Percentiles rank a stretch among this genome's conserved stretches.
phyloP scores from a whole-genome alignment of 1,140 invertebrate genomes.

The Drosophila tristis region DNA sequence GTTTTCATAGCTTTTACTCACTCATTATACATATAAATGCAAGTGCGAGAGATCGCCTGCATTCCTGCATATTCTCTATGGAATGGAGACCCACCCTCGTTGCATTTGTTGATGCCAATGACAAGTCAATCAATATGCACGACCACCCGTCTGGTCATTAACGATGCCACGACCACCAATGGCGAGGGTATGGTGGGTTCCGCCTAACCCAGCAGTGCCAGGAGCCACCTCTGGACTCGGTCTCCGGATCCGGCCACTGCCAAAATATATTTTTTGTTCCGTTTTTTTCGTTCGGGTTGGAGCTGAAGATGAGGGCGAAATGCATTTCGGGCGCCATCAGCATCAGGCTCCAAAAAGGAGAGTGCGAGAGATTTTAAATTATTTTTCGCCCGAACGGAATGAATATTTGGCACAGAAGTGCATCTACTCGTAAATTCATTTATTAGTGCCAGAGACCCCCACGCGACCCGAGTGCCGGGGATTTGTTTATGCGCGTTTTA shows the following conservation, averaged over 20 bases:
- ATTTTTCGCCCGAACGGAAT: conserved; percentile 46
- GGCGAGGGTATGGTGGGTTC: background rate
- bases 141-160: conserved; percentile 9
- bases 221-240: too few species aligned
- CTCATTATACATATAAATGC: too few species aligned
- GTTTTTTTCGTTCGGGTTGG: conserved; percentile 3
- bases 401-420: conserved; percentile 69
- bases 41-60: background rate
- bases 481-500: conserved; percentile 72
- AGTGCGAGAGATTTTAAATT: conserved; percentile 58
- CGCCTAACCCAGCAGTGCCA: conserved; percentile 7
- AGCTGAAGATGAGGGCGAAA: conserved; percentile 38
- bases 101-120: conserved; percentile 13
- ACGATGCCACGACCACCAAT: conserved; percentile 24
- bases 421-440: conserved; percentile 83
- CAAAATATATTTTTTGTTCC: conserved; percentile 30
- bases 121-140: conserved; percentile 50
- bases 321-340: conserved; percentile 43
- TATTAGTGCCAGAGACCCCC: conserved; percentile 68
- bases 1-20: too few species aligned
- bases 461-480: conserved; percentile 17
- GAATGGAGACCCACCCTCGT: background rate
- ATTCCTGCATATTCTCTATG: background rate
- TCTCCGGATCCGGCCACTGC: background rate
- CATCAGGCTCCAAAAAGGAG: conserved; percentile 36